These are phyloP conservation scores for Pituophis catenifer DNA, from an alignment of 2,113 vertebrate species.

Conservation along the genomic window DNA sequence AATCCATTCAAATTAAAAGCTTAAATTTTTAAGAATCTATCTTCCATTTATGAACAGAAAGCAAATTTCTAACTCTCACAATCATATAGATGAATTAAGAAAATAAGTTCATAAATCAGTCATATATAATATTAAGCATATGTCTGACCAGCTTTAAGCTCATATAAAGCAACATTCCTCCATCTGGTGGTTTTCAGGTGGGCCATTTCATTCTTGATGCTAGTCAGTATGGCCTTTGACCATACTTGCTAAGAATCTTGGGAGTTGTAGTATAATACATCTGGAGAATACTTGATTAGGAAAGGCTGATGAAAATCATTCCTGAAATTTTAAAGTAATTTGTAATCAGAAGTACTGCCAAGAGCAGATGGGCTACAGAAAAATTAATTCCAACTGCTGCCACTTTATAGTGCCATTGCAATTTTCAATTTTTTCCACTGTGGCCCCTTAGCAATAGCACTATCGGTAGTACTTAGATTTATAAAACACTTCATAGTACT, in stretches of 20 bases:
- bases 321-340: neutral
- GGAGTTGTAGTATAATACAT: neutral
- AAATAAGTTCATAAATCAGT: neutral
- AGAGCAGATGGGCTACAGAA: neutral
- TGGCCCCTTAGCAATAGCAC: neutral
- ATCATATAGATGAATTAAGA: neutral
- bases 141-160: neutral
- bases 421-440: neutral
- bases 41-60: neutral
- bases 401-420: neutral
- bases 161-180: neutral
- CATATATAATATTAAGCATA: neutral
- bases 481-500: neutral
- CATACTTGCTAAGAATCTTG: neutral
- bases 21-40: neutral
- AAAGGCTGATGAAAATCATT: neutral
- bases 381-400: neutral
- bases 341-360: neutral
- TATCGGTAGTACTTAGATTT: neutral
- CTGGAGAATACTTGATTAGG: neutral
- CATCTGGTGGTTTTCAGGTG: neutral
- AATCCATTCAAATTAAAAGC: neutral
- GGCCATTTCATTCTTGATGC: neutral
- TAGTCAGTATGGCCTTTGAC: neutral
- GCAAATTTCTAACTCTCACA: neutral